A percentile compares a stretch with the other conserved stretches of the same genome.
phyloP scores from a whole-genome alignment of 1,140 invertebrate genomes.

The Saccostrea glomerata region DNA sequence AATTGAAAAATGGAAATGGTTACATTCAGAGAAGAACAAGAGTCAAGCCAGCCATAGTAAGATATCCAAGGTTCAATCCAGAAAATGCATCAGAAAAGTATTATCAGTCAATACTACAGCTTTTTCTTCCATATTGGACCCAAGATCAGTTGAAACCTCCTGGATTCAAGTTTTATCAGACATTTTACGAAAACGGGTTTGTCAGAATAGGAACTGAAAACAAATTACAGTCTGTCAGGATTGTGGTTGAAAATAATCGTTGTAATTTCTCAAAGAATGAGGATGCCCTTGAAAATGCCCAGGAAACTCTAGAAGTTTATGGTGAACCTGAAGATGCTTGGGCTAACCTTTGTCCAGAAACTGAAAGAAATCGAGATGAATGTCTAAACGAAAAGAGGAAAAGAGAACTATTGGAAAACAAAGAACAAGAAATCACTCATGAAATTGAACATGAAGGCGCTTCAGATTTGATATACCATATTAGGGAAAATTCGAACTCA shows the following conservation, averaged over 20 bases:
- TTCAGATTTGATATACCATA: not conserved
- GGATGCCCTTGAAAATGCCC: not conserved
- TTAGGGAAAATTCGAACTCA: not conserved
- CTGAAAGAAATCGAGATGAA: slow-evolving; percentile 16
- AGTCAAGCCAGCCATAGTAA: slow-evolving; percentile 13
- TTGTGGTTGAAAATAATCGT: slow-evolving; percentile 25
- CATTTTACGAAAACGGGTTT: slow-evolving; percentile 48
- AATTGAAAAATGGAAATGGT: slow-evolving; percentile 42
- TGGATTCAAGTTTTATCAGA: slow-evolving; percentile 30
- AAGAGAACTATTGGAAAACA: not conserved
- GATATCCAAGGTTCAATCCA: slow-evolving; percentile 19
- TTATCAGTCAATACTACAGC: slow-evolving; percentile 32
- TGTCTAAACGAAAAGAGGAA: not conserved
- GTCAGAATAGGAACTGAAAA: slow-evolving; percentile 3
- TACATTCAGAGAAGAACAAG: slow-evolving; percentile 48
- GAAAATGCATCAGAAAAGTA: slow-evolving; percentile 42
- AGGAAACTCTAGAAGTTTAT: slow-evolving; percentile 5
- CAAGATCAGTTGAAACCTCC: not conserved
- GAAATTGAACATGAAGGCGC: not conserved
- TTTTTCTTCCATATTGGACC: slow-evolving; percentile 50
- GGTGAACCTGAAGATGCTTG: not conserved
- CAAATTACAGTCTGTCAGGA: not conserved
- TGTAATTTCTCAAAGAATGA: not conserved
- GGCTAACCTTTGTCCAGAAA: slow-evolving; percentile 37
- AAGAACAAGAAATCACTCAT: not conserved